Evolutionary conservation across 2,113 vertebrate species (phyloP).

Genomic region (Lophotis ruficrista): DNA sequence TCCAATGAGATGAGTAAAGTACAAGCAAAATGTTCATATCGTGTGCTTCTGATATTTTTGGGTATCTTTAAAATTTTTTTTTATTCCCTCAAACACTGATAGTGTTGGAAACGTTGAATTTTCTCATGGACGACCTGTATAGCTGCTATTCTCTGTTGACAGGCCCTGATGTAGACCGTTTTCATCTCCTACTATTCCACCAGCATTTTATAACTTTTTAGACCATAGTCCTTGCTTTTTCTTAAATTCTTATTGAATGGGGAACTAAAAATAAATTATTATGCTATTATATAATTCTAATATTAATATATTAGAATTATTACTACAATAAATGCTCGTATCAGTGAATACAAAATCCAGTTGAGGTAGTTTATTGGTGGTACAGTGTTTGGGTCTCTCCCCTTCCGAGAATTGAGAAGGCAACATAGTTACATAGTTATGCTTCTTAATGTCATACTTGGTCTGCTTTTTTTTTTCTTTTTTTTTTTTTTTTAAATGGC

Average conservation of each 20-base stretch:
- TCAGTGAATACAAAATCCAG: background rate
- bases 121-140: background rate
- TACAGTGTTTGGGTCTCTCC: background rate
- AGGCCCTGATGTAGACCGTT: background rate
- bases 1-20: background rate
- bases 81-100: background rate
- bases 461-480: background rate
- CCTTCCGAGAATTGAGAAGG: background rate
- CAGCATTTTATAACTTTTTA: background rate
- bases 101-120: background rate
- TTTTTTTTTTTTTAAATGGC: background rate
- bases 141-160: background rate
- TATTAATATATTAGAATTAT: background rate
- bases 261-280: background rate
- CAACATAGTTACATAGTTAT: background rate
- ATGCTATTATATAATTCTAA: background rate
- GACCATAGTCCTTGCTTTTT: background rate
- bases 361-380: background rate
- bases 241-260: background rate
- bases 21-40: rapidly evolving
- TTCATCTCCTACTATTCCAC: background rate
- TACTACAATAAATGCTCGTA: background rate
- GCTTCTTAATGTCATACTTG: background rate
- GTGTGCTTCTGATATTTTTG: background rate
- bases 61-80: background rate